Percentiles rank a stretch among this genome's conserved stretches.
Evolutionary conservation across 1,140 invertebrate species (phyloP).

Genomic region (Grapholita molesta): DNA sequence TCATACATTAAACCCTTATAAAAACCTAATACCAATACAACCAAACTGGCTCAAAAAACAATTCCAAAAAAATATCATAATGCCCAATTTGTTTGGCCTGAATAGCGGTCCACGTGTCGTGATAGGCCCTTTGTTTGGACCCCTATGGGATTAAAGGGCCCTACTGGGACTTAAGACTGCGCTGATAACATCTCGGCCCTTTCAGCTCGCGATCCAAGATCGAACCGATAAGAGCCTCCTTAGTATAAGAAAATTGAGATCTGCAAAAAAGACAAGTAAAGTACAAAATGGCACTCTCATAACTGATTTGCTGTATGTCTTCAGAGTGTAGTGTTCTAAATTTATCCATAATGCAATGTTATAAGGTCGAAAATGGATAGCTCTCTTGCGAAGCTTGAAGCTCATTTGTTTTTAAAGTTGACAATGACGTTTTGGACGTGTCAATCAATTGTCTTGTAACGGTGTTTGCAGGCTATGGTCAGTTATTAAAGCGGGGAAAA

Average conservation of each 20-base stretch:
- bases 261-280: conserved; percentile 17
- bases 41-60: conserved; percentile 23
- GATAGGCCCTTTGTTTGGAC: conserved; percentile 44
- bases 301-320: neutral
- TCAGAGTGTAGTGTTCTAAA: neutral
- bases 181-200: conserved; percentile 57
- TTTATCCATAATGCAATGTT: neutral
- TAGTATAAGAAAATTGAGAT: conserved; percentile 37
- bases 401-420: neutral
- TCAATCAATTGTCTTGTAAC: conserved; percentile 32
- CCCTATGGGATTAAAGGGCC: conserved; percentile 46
- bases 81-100: conserved; percentile 53
- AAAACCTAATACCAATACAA: neutral
- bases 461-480: conserved; percentile 23
- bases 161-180: conserved; percentile 12
- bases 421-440: conserved; percentile 1
- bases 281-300: neutral
- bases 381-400: neutral
- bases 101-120: conserved; percentile 55
- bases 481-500: conserved; percentile 1
- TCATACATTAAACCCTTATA: neutral
- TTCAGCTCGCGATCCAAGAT: conserved; percentile 43
- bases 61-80: conserved; percentile 35
- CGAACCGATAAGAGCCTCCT: conserved; percentile 42
- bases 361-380: neutral